phyloP scores from a whole-genome alignment of 2,113 vertebrate species.

The Coptodon bakossiorum region DNA sequence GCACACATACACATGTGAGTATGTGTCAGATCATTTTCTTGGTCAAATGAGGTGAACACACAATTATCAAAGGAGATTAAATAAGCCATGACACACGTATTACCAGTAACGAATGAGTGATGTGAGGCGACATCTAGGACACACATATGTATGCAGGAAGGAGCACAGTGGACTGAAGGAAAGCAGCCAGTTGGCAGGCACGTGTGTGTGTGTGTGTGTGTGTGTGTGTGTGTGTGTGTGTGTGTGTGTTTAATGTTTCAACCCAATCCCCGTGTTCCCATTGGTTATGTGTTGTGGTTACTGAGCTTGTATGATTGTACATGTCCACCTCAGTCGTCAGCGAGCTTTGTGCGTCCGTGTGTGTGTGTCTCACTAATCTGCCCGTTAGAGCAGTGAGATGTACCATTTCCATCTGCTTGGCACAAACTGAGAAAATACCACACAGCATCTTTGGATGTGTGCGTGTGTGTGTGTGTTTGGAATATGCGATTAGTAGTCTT shows the following conservation, averaged over 20 bases:
- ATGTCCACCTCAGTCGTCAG: slow-evolving; percentile 10
- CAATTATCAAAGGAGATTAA: background rate
- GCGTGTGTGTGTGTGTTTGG: background rate
- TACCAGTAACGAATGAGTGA: background rate
- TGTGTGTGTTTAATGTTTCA: background rate
- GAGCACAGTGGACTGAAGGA: background rate
- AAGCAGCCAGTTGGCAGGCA: background rate
- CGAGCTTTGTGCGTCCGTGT: background rate
- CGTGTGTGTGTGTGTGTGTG: background rate
- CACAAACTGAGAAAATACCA: slow-evolving; percentile 24
- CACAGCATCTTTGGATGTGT: background rate
- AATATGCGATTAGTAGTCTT: slow-evolving; percentile 21
- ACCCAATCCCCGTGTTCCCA: background rate
- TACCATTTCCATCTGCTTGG: slow-evolving; percentile 49
- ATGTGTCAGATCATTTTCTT: background rate
- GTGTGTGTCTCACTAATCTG: slow-evolving; percentile 30
- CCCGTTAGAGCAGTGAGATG: slow-evolving; percentile 43
- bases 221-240: background rate
- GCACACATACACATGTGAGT: background rate
- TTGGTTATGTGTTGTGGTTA: background rate
- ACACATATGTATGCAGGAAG: background rate
- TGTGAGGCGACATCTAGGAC: slow-evolving; percentile 1
- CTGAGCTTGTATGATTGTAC: slow-evolving; percentile 13
- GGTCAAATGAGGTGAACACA: background rate
- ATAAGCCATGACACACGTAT: background rate